phyloP scores from a whole-genome alignment of 2,113 vertebrate genomes.

The Stegastes partitus region DNA sequence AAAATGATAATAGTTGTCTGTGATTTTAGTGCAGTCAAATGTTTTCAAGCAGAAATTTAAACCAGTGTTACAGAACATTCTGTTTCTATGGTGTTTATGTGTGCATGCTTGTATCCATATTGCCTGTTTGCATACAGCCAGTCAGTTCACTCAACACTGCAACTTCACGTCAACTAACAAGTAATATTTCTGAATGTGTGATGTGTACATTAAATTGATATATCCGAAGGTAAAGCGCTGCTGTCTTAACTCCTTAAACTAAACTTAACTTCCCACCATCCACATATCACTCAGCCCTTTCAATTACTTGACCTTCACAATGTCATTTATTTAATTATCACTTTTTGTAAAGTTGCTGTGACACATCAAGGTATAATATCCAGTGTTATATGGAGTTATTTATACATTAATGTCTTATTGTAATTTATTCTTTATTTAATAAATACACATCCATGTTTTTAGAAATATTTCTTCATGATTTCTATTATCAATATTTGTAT shows the following conservation, averaged over 20 bases:
- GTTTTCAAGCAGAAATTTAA: conserved; percentile 52
- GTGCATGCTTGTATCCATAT: conserved; percentile 70
- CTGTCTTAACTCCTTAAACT: conserved; percentile 40
- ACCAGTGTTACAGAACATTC: conserved; percentile 5
- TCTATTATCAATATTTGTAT: not conserved
- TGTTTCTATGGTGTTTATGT: conserved; percentile 43
- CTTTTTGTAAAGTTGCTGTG: conserved; percentile 66
- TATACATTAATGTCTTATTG: conserved; percentile 78
- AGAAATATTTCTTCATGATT: conserved; percentile 34
- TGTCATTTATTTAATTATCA: conserved; percentile 56
- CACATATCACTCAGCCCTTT: conserved; percentile 38
- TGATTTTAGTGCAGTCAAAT: conserved; percentile 59
- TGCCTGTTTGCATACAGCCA: conserved; percentile 36
- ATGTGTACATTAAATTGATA: conserved; percentile 38
- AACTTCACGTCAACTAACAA: conserved; percentile 23
- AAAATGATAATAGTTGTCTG: conserved; percentile 40
- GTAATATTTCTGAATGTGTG: conserved; percentile 51
- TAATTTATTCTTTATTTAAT: conserved; percentile 83
- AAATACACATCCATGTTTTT: conserved; percentile 74
- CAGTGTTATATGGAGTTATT: conserved; percentile 69
- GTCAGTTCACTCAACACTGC: conserved; percentile 36
- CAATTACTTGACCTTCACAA: conserved; percentile 29
- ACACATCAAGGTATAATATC: conserved; percentile 61
- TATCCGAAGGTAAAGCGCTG: conserved; percentile 23
- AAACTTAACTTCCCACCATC: conserved; percentile 23